Percentiles rank a stretch among this genome's conserved stretches.
phyloP scores from a whole-genome alignment of 2,797 vertebrate species.

The Manis pentadactyla region DNA sequence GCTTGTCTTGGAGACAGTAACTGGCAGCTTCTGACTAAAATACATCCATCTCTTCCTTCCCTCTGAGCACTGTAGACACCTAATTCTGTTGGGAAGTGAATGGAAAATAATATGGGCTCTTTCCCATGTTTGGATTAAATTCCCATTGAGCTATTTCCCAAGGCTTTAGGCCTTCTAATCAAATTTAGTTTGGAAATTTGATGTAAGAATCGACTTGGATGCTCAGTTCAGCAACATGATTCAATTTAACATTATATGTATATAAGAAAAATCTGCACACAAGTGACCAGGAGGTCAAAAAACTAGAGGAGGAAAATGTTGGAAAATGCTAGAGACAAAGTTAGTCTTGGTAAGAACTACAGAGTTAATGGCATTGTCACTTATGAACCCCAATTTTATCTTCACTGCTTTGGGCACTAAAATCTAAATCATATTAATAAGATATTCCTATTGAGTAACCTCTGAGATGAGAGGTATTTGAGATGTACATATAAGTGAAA shows the following conservation, averaged over 20 bases:
- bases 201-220: slow-evolving; percentile 37
- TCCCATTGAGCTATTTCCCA: slow-evolving; percentile 32
- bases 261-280: slow-evolving; percentile 57
- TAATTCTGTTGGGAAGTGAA: slow-evolving; percentile 62
- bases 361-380: slow-evolving; percentile 57
- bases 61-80: slow-evolving; percentile 45
- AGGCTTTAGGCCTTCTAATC: slow-evolving; percentile 60
- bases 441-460: slow-evolving; percentile 81
- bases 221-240: slow-evolving; percentile 43
- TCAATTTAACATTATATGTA: slow-evolving; percentile 54
- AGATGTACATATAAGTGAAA: slow-evolving; percentile 84
- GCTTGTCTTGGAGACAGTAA: slow-evolving; percentile 65
- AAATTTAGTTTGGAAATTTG: slow-evolving; percentile 49
- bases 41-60: slow-evolving; percentile 15
- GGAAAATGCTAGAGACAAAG: slow-evolving; percentile 60
- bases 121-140: slow-evolving; percentile 51
- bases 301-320: slow-evolving; percentile 52
- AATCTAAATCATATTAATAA: slow-evolving; percentile 82
- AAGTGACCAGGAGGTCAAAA: slow-evolving; percentile 52
- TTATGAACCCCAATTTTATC: slow-evolving; percentile 50
- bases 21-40: slow-evolving; percentile 54
- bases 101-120: slow-evolving; percentile 45
- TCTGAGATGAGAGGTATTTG: slow-evolving; percentile 80
- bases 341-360: slow-evolving; percentile 53
- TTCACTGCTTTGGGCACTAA: slow-evolving; percentile 68